Conservation (phyloP, 2,797 vertebrate genomes). For the Lepus townsendii region DNA sequence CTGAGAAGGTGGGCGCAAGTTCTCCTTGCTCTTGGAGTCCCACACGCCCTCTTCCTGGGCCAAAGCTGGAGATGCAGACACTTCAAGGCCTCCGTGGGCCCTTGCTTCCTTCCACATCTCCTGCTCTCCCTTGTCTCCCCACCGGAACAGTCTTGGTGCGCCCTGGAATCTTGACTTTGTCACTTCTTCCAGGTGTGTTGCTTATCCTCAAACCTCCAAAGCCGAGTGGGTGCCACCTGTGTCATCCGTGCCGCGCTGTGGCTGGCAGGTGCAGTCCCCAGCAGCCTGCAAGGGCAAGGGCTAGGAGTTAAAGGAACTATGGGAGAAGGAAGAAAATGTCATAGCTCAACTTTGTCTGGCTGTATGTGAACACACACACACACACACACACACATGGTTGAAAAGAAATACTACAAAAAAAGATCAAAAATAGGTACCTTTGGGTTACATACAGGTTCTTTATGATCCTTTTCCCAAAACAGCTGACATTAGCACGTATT, state of each 20-base stretch:
- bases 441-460: constrained; percentile 12
- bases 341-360: neutral
- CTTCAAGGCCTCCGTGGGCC: neutral
- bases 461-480: constrained; percentile 33
- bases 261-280: neutral
- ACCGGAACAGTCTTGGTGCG: neutral
- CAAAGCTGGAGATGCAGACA: neutral
- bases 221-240: neutral
- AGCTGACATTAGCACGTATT: constrained; percentile 2
- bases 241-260: neutral
- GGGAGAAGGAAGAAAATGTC: neutral
- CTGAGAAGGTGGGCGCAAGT: too few species aligned
- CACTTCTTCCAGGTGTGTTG: neutral
- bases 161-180: neutral
- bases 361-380: neutral
- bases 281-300: neutral
- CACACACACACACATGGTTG: neutral
- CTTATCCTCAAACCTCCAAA: neutral
- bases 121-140: neutral
- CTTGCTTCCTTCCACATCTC: neutral
- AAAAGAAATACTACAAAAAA: constrained; percentile 31
- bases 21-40: neutral
- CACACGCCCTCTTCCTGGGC: neutral
- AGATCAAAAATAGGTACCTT: neutral
- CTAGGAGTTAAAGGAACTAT: neutral